Evolutionary conservation across 2,888 invertebrate genomes (phyloP), one percentile per base, ranked within the genome.

Genomic region (Tuta absoluta): DNA sequence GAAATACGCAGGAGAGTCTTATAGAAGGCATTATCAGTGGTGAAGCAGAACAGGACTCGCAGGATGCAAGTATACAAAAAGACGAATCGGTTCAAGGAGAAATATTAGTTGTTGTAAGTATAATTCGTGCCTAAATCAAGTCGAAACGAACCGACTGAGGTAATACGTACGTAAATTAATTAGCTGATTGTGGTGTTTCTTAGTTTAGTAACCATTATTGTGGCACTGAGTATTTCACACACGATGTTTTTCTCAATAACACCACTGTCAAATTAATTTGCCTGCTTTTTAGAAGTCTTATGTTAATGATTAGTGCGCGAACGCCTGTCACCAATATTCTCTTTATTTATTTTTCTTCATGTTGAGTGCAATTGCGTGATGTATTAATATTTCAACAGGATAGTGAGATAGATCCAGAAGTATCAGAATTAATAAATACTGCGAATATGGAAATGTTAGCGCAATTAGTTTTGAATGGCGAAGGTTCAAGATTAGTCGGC

Each of bases 371-470:
- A 58, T 38, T 17, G 38, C 41, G 23, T 56, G 21, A 58, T 63
- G 8, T 14, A 23, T 51, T 53, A 67, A 48, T 63, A 67, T 69
- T 74, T 82, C 72, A 63, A 69, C 86, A 91, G 91, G 89, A 89
- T 68, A 90, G 82, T 75, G 87, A 89, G 83, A 91, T 93, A 83
- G 95, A 95, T 71, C 92, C 93, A 17, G 95, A 95, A 81, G 93
- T 96, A 49, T 91, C 93, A 64, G 92, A 93, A 70, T 91, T 96
- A 71, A 93, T 96, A 62, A 93, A 94, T 73, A 91, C 93, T 69
- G 95, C 96, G 10, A 97, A 97, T 79, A 95, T 98, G 95, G 98
- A 97, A 81, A 95, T 96, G 89, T 89, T 98, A 76, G 98, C 98
- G 28, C 94, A 96, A 62, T 90, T 98, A 74, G 97, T 98, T 14